phyloP scores from a whole-genome alignment of 2,113 vertebrate genomes.

The Acinonyx jubatus region DNA sequence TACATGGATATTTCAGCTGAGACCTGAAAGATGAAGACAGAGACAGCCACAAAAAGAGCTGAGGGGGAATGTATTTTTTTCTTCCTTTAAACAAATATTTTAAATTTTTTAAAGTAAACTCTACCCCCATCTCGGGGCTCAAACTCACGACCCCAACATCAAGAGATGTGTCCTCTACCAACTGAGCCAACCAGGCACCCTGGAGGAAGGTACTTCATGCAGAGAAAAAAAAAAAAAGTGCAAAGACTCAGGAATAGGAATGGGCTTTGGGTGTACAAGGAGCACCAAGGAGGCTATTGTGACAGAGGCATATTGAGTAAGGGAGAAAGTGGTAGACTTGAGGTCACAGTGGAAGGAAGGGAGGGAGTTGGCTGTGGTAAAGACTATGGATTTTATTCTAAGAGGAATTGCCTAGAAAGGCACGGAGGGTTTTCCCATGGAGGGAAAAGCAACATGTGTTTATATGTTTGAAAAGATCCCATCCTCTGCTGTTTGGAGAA shows the following conservation, averaged over 20 bases:
- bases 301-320: background rate
- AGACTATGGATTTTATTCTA: background rate
- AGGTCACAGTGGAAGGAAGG: background rate
- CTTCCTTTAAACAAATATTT: background rate
- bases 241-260: background rate
- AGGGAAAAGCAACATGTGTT: background rate
- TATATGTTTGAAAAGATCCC: background rate
- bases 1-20: constrained; percentile 23
- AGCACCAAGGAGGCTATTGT: background rate
- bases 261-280: background rate
- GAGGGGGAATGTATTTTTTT: background rate
- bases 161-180: background rate
- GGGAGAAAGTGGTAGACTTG: background rate
- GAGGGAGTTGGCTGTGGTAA: background rate
- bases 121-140: background rate
- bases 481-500: background rate
- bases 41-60: background rate
- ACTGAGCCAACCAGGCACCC: background rate
- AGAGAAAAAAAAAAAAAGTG: background rate
- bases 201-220: background rate
- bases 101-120: background rate
- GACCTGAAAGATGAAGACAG: constrained; percentile 6
- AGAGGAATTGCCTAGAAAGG: background rate
- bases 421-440: background rate
- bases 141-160: background rate